Evolutionary conservation across 2,113 vertebrate genomes (phyloP).

Genomic region (Odocoileus virginianus): DNA sequence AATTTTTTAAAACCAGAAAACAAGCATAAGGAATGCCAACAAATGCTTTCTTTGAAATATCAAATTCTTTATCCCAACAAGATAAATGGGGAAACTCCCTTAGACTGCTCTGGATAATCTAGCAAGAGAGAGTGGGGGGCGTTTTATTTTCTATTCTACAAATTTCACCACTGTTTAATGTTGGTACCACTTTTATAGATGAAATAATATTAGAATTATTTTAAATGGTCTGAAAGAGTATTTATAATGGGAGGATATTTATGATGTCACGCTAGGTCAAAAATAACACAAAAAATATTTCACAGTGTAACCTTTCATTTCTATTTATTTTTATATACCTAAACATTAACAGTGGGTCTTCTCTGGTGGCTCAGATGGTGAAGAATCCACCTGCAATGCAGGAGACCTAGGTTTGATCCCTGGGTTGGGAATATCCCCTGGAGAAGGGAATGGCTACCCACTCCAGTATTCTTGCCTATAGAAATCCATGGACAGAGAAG

Average conservation of each 20-base stretch:
- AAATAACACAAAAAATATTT: neutral
- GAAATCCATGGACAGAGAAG: neutral
- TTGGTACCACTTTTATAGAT: neutral
- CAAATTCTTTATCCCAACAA: neutral
- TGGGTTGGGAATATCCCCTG: neutral
- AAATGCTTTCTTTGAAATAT: conserved; percentile 37
- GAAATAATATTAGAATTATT: neutral
- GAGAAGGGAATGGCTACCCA: neutral
- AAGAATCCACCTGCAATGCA: neutral
- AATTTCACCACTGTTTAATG: neutral
- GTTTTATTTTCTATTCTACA: neutral
- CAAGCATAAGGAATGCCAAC: neutral
- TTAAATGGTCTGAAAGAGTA: neutral
- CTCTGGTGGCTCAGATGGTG: neutral
- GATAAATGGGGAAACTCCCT: neutral
- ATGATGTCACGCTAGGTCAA: neutral
- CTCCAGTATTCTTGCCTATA: neutral
- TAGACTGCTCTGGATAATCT: neutral
- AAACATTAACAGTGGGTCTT: neutral
- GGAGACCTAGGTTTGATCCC: neutral
- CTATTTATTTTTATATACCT: neutral
- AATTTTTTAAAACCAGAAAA: conserved; percentile 3
- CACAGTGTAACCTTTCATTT: neutral
- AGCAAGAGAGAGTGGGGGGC: neutral
- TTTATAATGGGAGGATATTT: neutral